Conservation (phyloP, 1,140 invertebrate genomes). For the Aphidius gifuensis region DNA sequence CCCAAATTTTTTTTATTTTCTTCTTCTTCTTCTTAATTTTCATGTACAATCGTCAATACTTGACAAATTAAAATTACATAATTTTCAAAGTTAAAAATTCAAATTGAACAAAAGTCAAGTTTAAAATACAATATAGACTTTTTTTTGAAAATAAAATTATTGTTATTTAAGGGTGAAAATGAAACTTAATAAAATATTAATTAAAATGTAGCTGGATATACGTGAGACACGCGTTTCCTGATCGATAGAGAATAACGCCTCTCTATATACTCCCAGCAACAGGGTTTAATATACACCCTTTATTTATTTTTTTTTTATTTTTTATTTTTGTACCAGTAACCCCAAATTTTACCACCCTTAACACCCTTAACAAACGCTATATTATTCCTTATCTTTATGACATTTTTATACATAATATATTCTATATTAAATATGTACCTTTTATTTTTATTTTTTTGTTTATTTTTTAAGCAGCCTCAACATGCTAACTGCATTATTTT, state of each 20-base stretch:
- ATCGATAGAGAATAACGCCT: slow-evolving; percentile 47
- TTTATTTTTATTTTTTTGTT: background rate
- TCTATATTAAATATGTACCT: background rate
- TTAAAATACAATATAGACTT: no score
- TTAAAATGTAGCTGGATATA: background rate
- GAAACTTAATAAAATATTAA: background rate
- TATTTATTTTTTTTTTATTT: slow-evolving; percentile 4
- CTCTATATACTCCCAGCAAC: slow-evolving; percentile 35
- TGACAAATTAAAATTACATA: no score
- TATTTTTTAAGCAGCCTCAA: no score
- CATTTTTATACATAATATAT: background rate
- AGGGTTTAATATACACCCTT: slow-evolving; percentile 32
- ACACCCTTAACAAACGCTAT: background rate
- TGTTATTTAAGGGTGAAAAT: no score
- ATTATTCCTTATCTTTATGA: background rate
- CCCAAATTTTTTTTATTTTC: no score
- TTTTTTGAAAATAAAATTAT: no score
- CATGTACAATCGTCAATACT: no score
- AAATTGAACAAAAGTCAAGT: no score
- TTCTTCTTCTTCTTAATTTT: no score
- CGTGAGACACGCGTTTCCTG: slow-evolving; percentile 33
- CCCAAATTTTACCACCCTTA: slow-evolving; percentile 8
- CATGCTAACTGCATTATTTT: no score
- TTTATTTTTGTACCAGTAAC: background rate
- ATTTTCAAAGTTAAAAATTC: no score